Conservation (phyloP, 2,113 vertebrate species). For the Cyprinus carpio region DNA sequence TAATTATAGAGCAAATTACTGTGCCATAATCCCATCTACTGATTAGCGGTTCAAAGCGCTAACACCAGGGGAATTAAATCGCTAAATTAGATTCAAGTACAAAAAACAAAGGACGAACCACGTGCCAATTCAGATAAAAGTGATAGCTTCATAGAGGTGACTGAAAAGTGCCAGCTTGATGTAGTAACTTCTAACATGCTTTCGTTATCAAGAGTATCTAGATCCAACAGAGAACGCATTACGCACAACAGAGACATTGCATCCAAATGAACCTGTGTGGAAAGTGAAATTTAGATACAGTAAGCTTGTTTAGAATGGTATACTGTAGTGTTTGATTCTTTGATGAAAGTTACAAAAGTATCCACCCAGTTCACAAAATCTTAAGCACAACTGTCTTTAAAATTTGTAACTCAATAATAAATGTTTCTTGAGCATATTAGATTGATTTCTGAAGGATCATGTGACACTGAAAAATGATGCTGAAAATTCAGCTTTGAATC, state of each 20-base stretch:
- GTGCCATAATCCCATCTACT: constrained; percentile 38
- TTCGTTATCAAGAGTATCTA: neutral
- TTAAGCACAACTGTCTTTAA: no score
- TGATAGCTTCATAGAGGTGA: constrained; percentile 24
- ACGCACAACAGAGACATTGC: neutral
- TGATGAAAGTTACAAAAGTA: no score
- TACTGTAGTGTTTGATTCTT: neutral
- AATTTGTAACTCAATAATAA: neutral
- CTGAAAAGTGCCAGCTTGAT: neutral
- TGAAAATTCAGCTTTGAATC: neutral
- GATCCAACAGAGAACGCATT: neutral
- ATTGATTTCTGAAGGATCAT: no score
- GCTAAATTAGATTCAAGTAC: constrained; percentile 31
- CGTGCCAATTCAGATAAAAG: neutral
- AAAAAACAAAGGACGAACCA: constrained; percentile 7
- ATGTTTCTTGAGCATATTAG: no score
- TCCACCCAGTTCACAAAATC: neutral
- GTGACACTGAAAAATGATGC: neutral
- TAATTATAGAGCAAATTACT: constrained; percentile 44
- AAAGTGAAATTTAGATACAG: neutral
- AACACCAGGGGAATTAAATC: constrained; percentile 38
- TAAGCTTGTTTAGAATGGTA: neutral
- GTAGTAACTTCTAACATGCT: neutral
- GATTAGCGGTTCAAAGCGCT: constrained; percentile 34
- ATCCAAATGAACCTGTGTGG: neutral